Base-by-base conservation (phyloP, 2,797 vertebrate species). In the Lophius americanus region DNA sequence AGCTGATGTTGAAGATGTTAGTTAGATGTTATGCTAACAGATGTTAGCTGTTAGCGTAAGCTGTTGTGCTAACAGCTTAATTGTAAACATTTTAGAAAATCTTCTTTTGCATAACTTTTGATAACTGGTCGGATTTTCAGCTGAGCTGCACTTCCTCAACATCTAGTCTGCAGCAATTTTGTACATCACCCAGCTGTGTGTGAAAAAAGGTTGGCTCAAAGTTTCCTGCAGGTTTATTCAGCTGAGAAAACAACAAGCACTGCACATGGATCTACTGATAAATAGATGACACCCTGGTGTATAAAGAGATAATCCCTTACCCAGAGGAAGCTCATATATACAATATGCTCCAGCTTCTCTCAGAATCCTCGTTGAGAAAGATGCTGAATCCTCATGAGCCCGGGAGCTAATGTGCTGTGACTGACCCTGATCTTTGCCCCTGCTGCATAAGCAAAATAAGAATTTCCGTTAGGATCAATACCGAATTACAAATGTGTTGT, bases 391-490 rank as follows among this genome's bases (percentile, higher is more conserved):
- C 56, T 33, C 36, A 14, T 41, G 0, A 9, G 60, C 52, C 60
- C 10, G 13, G 57, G 65, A 61, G 65, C n/a, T 61, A 64, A 9
- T 49, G 49, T 43, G 60, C 59, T 67, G 68, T 59, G 68, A 69
- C 76, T 64, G 73, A 68, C 77, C 74, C 10, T 49, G 86, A 89
- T 81, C 74, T 88, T 79, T 85, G 76, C 35, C 73, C 77, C 39
- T 53, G 52, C 68, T 66, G 71, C 65, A 76, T 70, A 69, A 86
- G 84, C 69, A 75, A 73, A 79, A 68, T 44, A 51, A 79, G 59
- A 81, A 82, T 82, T 87, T 81, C 61, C 76, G 74, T 75, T 32
- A 54, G 66, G 75, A 87, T 88, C 85, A 82, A 88, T 88, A 83
- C 49, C 13, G 12, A 50, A 70, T 60, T 75, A 67, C 71, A 79